Evolutionary conservation across 2,888 invertebrate genomes (phyloP).

Genomic region (Ormyrus labotus): DNA sequence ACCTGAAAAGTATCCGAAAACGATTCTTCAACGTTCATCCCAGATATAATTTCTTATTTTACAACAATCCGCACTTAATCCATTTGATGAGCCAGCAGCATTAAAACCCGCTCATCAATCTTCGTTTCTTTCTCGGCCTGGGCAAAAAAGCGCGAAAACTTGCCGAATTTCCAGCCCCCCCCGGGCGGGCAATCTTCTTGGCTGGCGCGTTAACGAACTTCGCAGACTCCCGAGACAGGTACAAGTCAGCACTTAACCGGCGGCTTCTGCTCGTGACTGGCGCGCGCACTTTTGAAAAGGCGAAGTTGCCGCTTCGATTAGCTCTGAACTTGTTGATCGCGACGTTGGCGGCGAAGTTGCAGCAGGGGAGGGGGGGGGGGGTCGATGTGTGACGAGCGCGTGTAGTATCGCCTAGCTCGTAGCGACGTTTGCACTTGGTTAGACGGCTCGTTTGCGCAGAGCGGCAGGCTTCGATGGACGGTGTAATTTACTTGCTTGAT

Average conservation of each 20-base stretch:
- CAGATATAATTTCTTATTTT: no score
- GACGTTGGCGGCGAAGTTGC: not conserved
- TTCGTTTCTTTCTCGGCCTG: not conserved
- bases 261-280: conserved; percentile 23
- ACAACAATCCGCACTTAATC: not conserved
- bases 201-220: not conserved
- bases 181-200: no score
- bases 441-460: no score
- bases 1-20: no score
- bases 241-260: not conserved
- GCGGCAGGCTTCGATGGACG: no score
- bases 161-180: not conserved
- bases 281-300: conserved; percentile 11
- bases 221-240: conserved; percentile 10
- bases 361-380: no score
- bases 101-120: conserved; percentile 4
- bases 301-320: not conserved
- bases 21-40: no score
- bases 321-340: conserved; percentile 19
- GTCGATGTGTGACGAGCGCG: no score
- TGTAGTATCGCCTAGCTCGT: no score
- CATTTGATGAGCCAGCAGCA: not conserved
- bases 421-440: conserved; percentile 21
- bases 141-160: no score
- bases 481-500: no score